Base-by-base conservation (phyloP, 2,888 invertebrate species). In the Melieria picta region DNA sequence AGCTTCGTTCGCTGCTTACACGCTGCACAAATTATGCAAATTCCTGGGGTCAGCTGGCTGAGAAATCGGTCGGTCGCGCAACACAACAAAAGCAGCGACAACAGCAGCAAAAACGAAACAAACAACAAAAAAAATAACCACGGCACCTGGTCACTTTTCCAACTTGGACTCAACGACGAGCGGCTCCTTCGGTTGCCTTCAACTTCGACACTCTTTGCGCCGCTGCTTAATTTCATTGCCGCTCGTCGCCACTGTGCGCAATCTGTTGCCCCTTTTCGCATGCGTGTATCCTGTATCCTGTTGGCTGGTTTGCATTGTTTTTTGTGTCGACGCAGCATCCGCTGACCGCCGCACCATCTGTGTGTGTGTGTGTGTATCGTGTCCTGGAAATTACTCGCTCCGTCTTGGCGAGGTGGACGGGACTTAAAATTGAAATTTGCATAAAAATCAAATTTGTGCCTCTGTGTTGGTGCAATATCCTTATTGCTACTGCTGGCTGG, bases 21-120 rank as follows among this genome's bases (percentile, higher is more conserved):
- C 57, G 74, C 71, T 72, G 79, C 75, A 76, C 80, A 83, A 84
- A 83, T 83, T 83, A 83, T 83, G 83, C 81, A 83, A 83, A 83
- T 83, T 83, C 81, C 82, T 80, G 81, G 83, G 84, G 82, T 84
- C 84, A 82, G 79, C 75, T 78, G 76, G 75, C 75, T 74, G 72
- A 30, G 30, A 30, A 30, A 30, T 30, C 30, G 30, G 16, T 16
- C 16, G 16, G 30, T 30, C 30, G 30, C 30, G 30, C 30, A 30
- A 30, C 30, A 2, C 16, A 58, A 58, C 16, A 58, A 58, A 58
- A 16, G 10, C 10, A 11, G 13, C 13, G n/a, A 16, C 57, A 13
- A 30, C 10, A 42, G 16, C 4, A 58, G 16, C 4, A 58, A 58
- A 30, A 13, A 58, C 58, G 42, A 58, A 13, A 7, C 57, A 13